Evolutionary conservation across 2,888 invertebrate species (phyloP), one percentile per base, ranked within the genome.

Genomic region (Monochamus alternatus): DNA sequence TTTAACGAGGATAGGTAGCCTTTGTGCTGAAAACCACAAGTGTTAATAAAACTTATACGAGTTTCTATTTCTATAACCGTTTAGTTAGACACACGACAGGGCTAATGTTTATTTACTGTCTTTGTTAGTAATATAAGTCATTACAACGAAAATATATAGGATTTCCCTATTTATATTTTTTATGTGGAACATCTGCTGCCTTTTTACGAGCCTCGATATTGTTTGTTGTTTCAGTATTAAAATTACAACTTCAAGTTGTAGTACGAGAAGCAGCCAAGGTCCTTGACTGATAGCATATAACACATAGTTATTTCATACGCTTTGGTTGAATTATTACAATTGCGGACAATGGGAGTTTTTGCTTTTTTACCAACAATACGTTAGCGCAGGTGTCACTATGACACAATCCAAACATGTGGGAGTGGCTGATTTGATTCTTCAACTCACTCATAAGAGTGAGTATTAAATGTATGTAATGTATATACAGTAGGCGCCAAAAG

Each of bases 311-410:
- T 22, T 22, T 22, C 32, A 55, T 38, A 55, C 52, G 14, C 67
- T 30, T n/a, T 67, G 38, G 68, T 44, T 55, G 55, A 5, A 63
- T 14, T 55, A 78, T 72, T 80, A 74, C 80, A 82, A 82, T 82
- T 83, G 82, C 71, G 77, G 76, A 78, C 79, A 79, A 74, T 80
- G 78, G 64, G n/a, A 52, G 31, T 55, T 69, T 80, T 82, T 79
- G 78, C 78, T 32, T 63, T 44, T 60, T 60, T 44, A 31, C 77
- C 78, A 80, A 81, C 78, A 76, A 43, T 43, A 81, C 79, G 77
- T 78, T 78, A 80, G 78, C 81, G 81, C 81, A 83, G 83, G 82
- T 82, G 81, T 82, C 76, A 73, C 68, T 78, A 78, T 81, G 81
- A 75, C 78, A 79, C 75, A 72, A 72, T 79, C 69, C 59, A 67